Evolutionary conservation across 2,888 invertebrate genomes (phyloP), one percentile per base, ranked within the genome.

Genomic region (Meta bourneti): DNA sequence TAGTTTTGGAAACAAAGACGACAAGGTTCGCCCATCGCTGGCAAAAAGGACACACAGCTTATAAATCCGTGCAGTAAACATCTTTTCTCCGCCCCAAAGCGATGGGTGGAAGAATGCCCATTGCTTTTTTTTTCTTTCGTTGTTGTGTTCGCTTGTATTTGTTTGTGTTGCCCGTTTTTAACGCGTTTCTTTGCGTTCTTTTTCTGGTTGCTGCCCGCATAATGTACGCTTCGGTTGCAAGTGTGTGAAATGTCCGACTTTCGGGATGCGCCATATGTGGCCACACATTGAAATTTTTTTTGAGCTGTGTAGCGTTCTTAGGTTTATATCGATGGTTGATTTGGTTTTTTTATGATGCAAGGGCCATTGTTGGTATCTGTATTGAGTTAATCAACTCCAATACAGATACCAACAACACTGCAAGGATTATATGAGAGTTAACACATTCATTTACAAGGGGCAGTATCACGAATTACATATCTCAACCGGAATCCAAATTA

Each of bases 31-130:
- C 48, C 34, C 74, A 48, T 74, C 74, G 9, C 74, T 74, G 8
- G 48, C 48, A 13, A 78, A 78, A n/a, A 51, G 5, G 54, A 78
- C n/a, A 20, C 20, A 11, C 61, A 69, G 80, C 69, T 52, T 20
- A 34, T 69, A 20, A 80, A 80, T 80, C 69, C 16, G 69, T 80
- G 48, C 20, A 69, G 69, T 80, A 80, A 80, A 80, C 80, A 80
- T 69, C 54, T 61, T 16, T 9, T 51, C 52, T 4, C 48, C 20
- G 16, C 52, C 54, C 20, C 6, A 9, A 52, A 78, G 54, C 48
- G 48, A 69, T 34, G 34, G 69, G 69, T 11, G 69, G 61, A 48
- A 54, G 54, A 69, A 69, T 80, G 20, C 52, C 16, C 11, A 6
- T 16, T 20, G 16, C 11, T 34, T 20, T 61, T 13, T 11, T 48